Conservation (phyloP, 2,888 invertebrate species). For the Oasisia sp. region DNA sequence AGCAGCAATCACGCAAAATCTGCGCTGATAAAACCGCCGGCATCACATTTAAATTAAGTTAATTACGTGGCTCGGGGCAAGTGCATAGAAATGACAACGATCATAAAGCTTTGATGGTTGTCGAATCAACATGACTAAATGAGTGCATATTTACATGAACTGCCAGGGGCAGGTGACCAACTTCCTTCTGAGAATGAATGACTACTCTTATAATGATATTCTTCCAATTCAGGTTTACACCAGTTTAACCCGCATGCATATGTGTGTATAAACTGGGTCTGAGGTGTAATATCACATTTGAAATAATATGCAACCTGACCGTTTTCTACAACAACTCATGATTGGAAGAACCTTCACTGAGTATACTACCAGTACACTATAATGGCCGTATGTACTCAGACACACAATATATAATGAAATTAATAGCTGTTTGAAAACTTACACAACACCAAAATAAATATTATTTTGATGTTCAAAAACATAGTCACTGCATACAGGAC, state of each 20-base stretch:
- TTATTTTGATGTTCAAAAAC: no score
- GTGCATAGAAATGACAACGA: background rate
- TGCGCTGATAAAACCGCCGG: background rate
- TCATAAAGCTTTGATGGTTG: background rate
- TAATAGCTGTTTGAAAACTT: no score
- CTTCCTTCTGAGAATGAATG: background rate
- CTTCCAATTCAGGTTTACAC: conserved; percentile 1
- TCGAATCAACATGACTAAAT: background rate
- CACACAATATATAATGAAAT: no score
- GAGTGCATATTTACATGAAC: background rate
- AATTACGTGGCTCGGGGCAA: background rate
- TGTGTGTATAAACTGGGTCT: background rate
- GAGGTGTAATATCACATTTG: background rate
- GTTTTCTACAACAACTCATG: background rate
- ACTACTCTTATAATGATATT: background rate
- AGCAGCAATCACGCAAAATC: background rate
- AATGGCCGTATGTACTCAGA: no score
- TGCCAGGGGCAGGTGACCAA: background rate
- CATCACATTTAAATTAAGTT: background rate
- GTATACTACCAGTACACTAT: background rate
- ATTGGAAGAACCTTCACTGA: background rate
- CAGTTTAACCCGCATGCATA: background rate
- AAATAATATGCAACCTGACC: background rate
- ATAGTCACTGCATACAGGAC: no score
- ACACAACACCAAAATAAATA: no score